phyloP scores from a whole-genome alignment of 64 coral and sea anemone genomes.

The Dendrophyllia cribrosa region DNA sequence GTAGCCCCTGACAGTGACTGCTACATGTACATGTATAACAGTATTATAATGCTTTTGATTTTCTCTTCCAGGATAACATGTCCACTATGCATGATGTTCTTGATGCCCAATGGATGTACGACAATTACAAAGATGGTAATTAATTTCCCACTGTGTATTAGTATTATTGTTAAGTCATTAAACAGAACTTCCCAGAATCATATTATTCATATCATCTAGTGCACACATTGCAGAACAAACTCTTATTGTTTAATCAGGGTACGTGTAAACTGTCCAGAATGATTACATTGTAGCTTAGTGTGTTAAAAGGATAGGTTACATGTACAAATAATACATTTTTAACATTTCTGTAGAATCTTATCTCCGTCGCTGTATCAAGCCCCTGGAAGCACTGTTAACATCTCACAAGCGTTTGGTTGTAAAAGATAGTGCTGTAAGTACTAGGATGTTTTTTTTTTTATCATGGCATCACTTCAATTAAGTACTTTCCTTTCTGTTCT shows the following conservation, averaged over 20 bases:
- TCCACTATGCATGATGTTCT: conserved; percentile 90
- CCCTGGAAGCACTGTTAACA: conserved; percentile 91
- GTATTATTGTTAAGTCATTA: not conserved
- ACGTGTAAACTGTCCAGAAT: no score
- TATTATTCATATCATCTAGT: no score
- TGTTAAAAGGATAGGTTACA: not conserved
- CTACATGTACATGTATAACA: no score
- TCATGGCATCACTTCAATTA: not conserved
- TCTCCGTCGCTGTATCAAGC: conserved; percentile 87
- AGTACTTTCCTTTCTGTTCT: no score
- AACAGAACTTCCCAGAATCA: no score
- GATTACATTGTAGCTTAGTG: not conserved
- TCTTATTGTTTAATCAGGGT: no score
- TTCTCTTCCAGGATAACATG: conserved; percentile 71
- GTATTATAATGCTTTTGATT: not conserved
- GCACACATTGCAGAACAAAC: no score
- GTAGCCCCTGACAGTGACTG: no score
- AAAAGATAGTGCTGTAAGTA: conserved; percentile 99
- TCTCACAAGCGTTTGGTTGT: conserved; percentile 97
- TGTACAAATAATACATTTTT: not conserved
- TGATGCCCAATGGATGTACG: conserved; percentile 97
- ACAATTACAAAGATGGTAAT: conserved; percentile 97
- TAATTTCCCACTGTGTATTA: not conserved
- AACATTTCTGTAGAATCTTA: conserved; percentile 80
- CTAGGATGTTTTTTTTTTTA: not conserved